Conservation (phyloP, 1,140 invertebrate species). For the Mya arenaria region DNA sequence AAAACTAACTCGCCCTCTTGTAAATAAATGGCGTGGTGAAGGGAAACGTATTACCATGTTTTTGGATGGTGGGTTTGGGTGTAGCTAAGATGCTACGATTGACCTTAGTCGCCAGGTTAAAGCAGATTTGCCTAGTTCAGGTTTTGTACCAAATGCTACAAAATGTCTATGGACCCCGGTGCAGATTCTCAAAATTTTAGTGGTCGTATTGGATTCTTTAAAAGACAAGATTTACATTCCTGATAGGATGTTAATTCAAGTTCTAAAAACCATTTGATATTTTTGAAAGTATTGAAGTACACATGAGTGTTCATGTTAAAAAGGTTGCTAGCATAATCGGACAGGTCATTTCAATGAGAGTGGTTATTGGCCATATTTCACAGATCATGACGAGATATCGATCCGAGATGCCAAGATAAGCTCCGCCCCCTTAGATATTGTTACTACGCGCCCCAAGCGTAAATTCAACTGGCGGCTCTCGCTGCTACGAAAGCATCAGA, state of each 20-base stretch:
- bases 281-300: background rate
- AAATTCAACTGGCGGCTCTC: too few species aligned
- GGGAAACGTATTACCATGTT: slow-evolving; percentile 14
- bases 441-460: background rate
- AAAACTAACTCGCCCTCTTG: slow-evolving; percentile 22
- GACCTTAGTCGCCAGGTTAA: background rate
- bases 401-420: too few species aligned
- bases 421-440: too few species aligned
- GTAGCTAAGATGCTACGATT: background rate
- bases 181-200: background rate
- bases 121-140: background rate
- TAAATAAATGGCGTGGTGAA: slow-evolving; percentile 22
- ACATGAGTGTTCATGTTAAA: background rate
- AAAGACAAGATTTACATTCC: too few species aligned
- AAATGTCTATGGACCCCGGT: background rate
- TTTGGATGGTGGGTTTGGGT: slow-evolving; percentile 41
- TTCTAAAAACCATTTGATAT: background rate
- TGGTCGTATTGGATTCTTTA: too few species aligned
- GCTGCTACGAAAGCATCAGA: too few species aligned
- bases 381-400: slow-evolving; percentile 34
- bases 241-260: background rate
- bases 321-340: slow-evolving; percentile 4
- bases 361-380: background rate
- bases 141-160: background rate
- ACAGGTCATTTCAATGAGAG: background rate